A percentile compares a stretch with the other conserved stretches of the same genome.
Evolutionary conservation across 2,888 invertebrate genomes (phyloP).

Genomic region (Yponomeuta evonymella): DNA sequence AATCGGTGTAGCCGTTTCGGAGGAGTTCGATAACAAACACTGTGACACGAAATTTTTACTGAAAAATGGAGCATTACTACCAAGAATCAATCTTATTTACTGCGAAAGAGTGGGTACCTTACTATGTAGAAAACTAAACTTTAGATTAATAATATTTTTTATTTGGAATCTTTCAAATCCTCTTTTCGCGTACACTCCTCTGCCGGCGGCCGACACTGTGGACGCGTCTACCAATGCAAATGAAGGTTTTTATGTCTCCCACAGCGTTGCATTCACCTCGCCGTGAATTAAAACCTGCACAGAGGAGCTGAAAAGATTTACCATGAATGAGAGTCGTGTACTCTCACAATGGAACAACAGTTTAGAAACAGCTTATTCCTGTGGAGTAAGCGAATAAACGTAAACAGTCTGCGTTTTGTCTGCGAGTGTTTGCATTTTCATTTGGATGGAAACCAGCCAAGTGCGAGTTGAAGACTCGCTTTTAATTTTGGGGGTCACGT

Average conservation of each 20-base stretch:
- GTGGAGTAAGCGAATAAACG: constrained; percentile 40
- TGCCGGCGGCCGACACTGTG: neutral
- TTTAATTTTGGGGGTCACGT: too few relatives aligned
- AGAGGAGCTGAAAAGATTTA: constrained; percentile 65
- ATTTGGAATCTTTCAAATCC: too few relatives aligned
- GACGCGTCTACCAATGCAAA: constrained; percentile 60
- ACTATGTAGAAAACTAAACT: too few relatives aligned
- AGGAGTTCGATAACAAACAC: too few relatives aligned
- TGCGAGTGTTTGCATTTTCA: constrained; percentile 25
- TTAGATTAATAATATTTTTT: too few relatives aligned
- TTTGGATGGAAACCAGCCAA: neutral
- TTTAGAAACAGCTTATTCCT: constrained; percentile 65
- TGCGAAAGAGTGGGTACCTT: too few relatives aligned
- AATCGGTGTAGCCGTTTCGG: too few relatives aligned
- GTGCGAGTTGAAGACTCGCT: too few relatives aligned
- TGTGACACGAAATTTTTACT: too few relatives aligned
- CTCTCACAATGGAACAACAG: constrained; percentile 63
- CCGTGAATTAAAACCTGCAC: constrained; percentile 51
- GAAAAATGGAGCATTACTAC: too few relatives aligned
- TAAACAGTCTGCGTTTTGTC: constrained; percentile 58
- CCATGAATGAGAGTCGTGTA: constrained; percentile 62
- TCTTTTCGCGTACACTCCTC: neutral
- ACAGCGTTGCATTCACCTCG: constrained; percentile 49
- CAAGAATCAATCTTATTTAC: too few relatives aligned
- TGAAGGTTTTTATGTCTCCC: constrained; percentile 62